Evolutionary conservation across 2,797 vertebrate species (phyloP).

Genomic region (Girardinus metallicus): DNA sequence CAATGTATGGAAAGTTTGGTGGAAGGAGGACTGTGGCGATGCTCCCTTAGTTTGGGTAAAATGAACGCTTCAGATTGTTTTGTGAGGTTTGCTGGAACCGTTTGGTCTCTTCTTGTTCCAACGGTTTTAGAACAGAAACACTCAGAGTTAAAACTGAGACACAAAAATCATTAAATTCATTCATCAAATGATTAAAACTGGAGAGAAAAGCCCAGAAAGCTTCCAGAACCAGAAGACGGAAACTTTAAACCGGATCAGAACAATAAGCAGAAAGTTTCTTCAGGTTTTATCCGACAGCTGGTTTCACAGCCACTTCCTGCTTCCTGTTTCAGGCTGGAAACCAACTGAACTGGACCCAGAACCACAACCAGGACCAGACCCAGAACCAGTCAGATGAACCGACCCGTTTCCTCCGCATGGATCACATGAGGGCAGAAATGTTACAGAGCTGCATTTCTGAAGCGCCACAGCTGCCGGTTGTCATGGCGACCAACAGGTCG

Average conservation of each 20-base stretch:
- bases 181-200: too few species aligned
- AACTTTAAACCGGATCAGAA: neutral
- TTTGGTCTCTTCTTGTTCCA: too few species aligned
- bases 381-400: neutral
- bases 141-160: too few species aligned
- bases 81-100: too few species aligned
- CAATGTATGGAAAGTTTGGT: too few species aligned
- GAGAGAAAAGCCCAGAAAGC: neutral
- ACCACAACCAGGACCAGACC: neutral
- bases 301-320: neutral
- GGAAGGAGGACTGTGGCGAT: too few species aligned
- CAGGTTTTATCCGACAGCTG: neutral
- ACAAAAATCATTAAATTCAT: too few species aligned
- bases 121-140: too few species aligned
- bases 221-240: neutral
- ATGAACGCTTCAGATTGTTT: too few species aligned
- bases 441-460: constrained; percentile 1
- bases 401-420: neutral
- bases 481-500: too few species aligned
- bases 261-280: neutral
- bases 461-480: neutral
- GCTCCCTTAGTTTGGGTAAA: too few species aligned
- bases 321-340: neutral
- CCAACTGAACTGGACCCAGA: neutral
- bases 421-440: neutral